A percentile compares a stretch with the other conserved stretches of the same genome.
Evolutionary conservation across 1,140 invertebrate genomes (phyloP).

Genomic region (Drosophila kurseongensis): DNA sequence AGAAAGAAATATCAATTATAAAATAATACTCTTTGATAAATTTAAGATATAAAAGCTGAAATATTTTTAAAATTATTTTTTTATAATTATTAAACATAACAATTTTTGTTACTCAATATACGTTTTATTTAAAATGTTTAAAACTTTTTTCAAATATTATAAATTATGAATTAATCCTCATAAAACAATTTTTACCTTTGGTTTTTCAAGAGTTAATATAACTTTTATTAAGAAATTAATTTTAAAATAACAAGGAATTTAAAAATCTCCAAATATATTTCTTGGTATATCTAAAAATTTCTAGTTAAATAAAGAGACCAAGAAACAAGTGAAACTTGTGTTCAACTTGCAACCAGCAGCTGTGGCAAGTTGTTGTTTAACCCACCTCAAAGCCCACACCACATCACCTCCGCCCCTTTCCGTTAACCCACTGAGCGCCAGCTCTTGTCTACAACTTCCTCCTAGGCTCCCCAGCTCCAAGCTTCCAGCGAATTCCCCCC

Average conservation of each 20-base stretch:
- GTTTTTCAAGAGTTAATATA: too few species aligned
- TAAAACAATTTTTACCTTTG: too few species aligned
- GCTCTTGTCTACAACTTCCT: conserved; percentile 32
- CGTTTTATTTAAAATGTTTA: too few species aligned
- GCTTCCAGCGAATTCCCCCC: conserved; percentile 34
- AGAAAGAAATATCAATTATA: not conserved
- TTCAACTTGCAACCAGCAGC: conserved; percentile 52
- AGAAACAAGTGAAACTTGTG: conserved; percentile 57
- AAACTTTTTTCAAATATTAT: too few species aligned
- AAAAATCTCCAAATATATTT: not conserved
- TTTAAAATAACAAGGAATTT: too few species aligned
- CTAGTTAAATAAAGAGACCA: conserved; percentile 17
- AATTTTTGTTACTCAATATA: too few species aligned
- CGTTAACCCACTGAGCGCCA: conserved; percentile 21
- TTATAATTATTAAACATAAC: too few species aligned
- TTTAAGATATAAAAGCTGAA: too few species aligned
- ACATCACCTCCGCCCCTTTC: not conserved
- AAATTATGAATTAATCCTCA: too few species aligned
- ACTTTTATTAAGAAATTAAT: too few species aligned
- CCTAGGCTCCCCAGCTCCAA: not conserved
- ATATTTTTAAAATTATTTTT: too few species aligned
- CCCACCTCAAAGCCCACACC: conserved; percentile 11
- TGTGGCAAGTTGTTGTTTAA: conserved; percentile 40
- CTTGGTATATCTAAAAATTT: conserved; percentile 11
- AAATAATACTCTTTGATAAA: not conserved